Evolutionary conservation across 2,113 vertebrate species (phyloP).

Genomic region (Campylorhamphus procurvoides): DNA sequence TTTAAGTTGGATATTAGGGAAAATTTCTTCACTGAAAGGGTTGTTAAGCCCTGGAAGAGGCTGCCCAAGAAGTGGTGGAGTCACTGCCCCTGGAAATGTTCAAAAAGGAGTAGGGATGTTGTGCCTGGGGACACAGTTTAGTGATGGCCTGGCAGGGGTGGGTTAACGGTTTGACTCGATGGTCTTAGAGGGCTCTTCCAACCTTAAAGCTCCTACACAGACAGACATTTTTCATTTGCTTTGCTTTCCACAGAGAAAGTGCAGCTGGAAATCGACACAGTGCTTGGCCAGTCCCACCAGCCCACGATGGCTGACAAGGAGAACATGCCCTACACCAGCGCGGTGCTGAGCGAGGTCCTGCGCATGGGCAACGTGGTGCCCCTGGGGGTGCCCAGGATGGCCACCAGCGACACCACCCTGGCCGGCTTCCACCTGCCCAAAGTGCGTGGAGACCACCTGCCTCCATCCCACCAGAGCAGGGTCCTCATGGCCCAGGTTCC

Average conservation of each 20-base stretch:
- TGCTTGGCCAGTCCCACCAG: constrained; percentile 69
- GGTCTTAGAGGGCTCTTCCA: not conserved
- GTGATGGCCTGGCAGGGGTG: not conserved
- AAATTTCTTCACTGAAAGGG: not conserved
- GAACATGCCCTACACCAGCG: constrained; percentile 81
- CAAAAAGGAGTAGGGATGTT: not conserved
- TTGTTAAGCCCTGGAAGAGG: not conserved
- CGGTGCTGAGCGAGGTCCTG: constrained; percentile 86
- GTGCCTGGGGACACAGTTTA: not conserved
- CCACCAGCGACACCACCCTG: constrained; percentile 73
- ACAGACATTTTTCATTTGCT: not conserved
- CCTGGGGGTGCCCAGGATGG: constrained; percentile 77
- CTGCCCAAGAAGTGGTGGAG: not conserved
- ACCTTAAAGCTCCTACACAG: not conserved
- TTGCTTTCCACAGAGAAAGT: constrained; percentile 64
- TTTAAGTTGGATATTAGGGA: not conserved
- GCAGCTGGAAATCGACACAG: constrained; percentile 77
- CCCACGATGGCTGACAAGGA: constrained; percentile 76
- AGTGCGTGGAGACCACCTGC: constrained; percentile 22
- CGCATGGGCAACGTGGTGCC: constrained; percentile 84
- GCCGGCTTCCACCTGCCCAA: constrained; percentile 82
- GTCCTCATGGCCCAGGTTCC: not conserved
- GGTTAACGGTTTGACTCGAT: not conserved
- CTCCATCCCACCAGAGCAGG: not conserved
- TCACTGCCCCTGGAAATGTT: not conserved